phyloP scores from a whole-genome alignment of 2,113 vertebrate genomes.

The Leuciscus idus region DNA sequence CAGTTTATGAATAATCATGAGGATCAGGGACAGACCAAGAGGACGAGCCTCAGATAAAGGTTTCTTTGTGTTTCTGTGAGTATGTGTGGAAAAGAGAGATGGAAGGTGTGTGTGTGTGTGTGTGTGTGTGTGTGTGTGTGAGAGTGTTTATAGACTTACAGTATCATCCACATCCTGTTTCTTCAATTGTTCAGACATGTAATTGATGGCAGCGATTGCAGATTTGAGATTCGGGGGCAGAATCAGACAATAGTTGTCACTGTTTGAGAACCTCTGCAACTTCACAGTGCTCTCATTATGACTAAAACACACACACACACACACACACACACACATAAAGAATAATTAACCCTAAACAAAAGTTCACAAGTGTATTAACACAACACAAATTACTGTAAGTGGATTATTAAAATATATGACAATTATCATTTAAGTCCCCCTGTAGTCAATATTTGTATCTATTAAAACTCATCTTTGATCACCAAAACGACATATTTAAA shows the following conservation, averaged over 20 bases:
- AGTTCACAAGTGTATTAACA: neutral
- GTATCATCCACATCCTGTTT: slow-evolving; percentile 77
- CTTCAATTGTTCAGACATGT: slow-evolving; percentile 80
- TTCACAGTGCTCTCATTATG: slow-evolving; percentile 71
- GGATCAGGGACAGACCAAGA: neutral
- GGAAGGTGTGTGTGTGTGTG: neutral
- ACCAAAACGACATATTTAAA: too few relatives aligned
- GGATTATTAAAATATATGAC: too few relatives aligned
- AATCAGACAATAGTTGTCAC: slow-evolving; percentile 75
- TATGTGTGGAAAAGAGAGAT: neutral
- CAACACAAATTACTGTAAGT: neutral
- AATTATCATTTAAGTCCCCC: too few relatives aligned
- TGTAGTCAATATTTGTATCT: too few relatives aligned
- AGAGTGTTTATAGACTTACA: slow-evolving; percentile 61
- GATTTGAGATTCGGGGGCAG: slow-evolving; percentile 83
- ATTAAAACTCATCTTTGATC: too few relatives aligned
- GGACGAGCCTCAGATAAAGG: neutral
- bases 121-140: slow-evolving; percentile 20
- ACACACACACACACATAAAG: neutral
- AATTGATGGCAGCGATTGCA: slow-evolving; percentile 77
- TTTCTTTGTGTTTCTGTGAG: neutral
- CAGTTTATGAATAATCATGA: slow-evolving; percentile 11
- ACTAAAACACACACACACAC: slow-evolving; percentile 41
- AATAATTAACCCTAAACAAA: neutral
- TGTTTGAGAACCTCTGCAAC: slow-evolving; percentile 72